Evolutionary conservation across 2,113 vertebrate species (phyloP).

Genomic region (Otus sunia): DNA sequence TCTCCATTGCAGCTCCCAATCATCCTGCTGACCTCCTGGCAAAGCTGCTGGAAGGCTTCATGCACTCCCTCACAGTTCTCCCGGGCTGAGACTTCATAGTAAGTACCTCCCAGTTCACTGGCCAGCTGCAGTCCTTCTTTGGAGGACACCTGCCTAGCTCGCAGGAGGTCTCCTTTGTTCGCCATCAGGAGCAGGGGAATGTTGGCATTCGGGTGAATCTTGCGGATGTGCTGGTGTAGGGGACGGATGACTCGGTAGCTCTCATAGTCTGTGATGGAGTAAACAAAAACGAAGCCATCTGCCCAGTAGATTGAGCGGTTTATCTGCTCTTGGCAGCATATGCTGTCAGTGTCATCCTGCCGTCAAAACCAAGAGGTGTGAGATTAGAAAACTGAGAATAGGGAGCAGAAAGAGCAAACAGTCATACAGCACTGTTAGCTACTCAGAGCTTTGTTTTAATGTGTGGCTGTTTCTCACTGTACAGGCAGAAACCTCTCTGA

Average conservation of each 20-base stretch:
- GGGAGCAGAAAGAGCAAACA: background rate
- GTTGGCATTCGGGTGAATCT: conserved; percentile 89
- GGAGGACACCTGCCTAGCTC: conserved; percentile 86
- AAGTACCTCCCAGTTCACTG: conserved; percentile 77
- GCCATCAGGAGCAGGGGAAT: conserved; percentile 88
- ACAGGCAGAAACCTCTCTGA: background rate
- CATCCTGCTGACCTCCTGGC: conserved; percentile 86
- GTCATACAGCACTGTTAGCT: background rate
- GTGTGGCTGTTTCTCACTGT: rapidly evolving
- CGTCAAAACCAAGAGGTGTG: background rate
- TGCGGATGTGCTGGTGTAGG: conserved; percentile 87
- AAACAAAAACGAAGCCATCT: conserved; percentile 89
- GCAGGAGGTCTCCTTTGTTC: conserved; percentile 90
- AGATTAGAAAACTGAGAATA: background rate
- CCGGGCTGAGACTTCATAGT: conserved; percentile 89
- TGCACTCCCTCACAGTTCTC: conserved; percentile 87
- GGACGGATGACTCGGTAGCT: conserved; percentile 87
- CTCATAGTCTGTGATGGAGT: conserved; percentile 89
- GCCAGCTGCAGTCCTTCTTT: conserved; percentile 85
- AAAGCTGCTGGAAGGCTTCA: conserved; percentile 86
- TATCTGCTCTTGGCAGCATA: conserved; percentile 88
- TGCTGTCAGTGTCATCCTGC: conserved; percentile 80
- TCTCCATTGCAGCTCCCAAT: conserved; percentile 83
- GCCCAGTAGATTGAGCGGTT: conserved; percentile 95
- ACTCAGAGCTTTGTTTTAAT: rapidly evolving